A percentile compares a stretch with the other conserved stretches of the same genome.
Evolutionary conservation across 2,888 invertebrate species (phyloP).

Genomic region (Barypeithes pellucidus): DNA sequence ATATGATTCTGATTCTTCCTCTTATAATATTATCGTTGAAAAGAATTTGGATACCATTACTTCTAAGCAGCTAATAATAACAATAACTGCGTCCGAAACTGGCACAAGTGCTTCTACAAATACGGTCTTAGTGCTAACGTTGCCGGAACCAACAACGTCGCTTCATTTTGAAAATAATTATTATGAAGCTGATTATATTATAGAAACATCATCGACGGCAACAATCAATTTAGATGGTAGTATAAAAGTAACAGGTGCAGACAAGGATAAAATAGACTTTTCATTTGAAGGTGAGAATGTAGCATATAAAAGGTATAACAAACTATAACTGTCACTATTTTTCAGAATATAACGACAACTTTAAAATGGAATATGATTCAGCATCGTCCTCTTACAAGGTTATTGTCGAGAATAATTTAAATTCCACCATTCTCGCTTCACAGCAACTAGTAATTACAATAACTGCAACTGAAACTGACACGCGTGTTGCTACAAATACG

Average conservation of each 20-base stretch:
- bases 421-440: background rate
- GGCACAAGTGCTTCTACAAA: conserved; percentile 10
- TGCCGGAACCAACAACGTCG: conserved; percentile 30
- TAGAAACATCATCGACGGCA: conserved; percentile 6
- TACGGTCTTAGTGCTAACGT: conserved; percentile 30
- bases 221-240: background rate
- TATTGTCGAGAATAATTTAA: background rate
- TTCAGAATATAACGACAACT: conserved; percentile 50
- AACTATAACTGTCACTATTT: conserved; percentile 10
- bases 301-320: background rate
- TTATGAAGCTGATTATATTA: conserved; percentile 7
- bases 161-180: conserved; percentile 42
- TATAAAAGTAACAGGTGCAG: conserved; percentile 8
- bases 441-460: conserved; percentile 17
- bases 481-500: background rate
- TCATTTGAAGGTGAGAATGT: background rate
- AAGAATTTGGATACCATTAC: background rate
- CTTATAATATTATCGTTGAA: conserved; percentile 4
- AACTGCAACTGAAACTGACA: conserved; percentile 15
- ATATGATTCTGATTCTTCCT: conserved; percentile 7
- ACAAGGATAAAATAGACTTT: background rate
- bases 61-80: conserved; percentile 13
- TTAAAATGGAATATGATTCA: conserved; percentile 42
- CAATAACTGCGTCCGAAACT: conserved; percentile 20
- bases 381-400: conserved; percentile 40